Evolutionary conservation across 2,797 vertebrate species (phyloP), one percentile per base, ranked within the genome.

Genomic region (Scleropages formosus): DNA sequence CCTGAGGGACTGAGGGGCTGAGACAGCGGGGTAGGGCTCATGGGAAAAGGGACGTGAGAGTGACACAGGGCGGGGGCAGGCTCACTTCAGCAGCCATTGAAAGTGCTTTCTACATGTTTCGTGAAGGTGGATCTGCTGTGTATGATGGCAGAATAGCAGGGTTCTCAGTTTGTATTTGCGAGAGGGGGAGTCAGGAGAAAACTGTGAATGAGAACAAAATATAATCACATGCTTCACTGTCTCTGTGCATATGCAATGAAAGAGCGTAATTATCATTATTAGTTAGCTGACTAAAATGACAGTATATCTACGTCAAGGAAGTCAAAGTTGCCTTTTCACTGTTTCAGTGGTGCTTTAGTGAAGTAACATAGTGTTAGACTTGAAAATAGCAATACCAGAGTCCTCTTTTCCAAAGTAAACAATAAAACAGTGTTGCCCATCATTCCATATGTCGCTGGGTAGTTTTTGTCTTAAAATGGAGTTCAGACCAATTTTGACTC

Each of bases 1-100:
- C 72, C 87, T 99, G 84, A 98, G 96, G 77, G 96, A 98, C 65
- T 99, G 82, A 96, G 83, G 67, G 47, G 2, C 20, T 12, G 8
- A 7, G 8, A 22, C 26, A 61, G 63, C 46, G 61, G 49, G 20
- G 47, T 24, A 16, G 16, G 63, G 11, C 20, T 8, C 6, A 20
- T 8, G 24, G 31, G 58, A 12, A 15, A 8, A 20, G 64, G 39
- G 15, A 51, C 22, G 56, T n/a, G 22, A 15, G 67, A 49, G 66
- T 31, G 24, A 44, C 10, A 15, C 16, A 51, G 59, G 49, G 51
- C 26, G 31, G 49, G 51, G 68, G 68, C 24, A 56, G 68, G 31
- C 26, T 18, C 68, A 22, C 26, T 18, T 56, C 47, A 44, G 9
- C n/a, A 31, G 65, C 63, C 12, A 9, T n/a, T 11, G 73, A 65